Evolutionary conservation across 2,888 invertebrate genomes (phyloP), one percentile per base, ranked within the genome.

Genomic region (Lasioglossum pauxillum): DNA sequence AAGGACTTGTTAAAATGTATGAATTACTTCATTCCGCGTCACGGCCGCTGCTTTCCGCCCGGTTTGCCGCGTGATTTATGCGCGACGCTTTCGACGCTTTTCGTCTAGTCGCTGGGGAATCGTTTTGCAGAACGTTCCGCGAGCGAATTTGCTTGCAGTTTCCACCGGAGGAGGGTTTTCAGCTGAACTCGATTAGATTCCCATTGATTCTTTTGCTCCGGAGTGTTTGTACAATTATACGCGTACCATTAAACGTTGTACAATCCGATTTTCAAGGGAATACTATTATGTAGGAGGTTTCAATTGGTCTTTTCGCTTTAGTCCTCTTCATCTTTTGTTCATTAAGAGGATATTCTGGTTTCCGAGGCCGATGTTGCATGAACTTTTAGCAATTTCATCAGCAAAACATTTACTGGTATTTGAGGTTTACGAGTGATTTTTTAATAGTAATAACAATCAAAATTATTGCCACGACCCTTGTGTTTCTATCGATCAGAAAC

Each of bases 1-100:
- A 41, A 69, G 41, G 41, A 31, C 78, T 71, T 19, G 78, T 78
- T 69, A 78, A 71, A 69, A 78, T 53, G 69, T 78, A 71, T 78
- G 78, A 78, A 71, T 78, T 69, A 49, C 77, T 64, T 44, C 44
- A 38, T 76, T 64, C 27, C 46, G 23, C 69, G 35, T 38, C 44
- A 19, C 8, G 31, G 35, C n/a, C 74, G 31, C 46, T 38, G 27
- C 41, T 23, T 71, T 60, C 46, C 23, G 27, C 23, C 31, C 60
- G 60, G 60, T 72, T 44, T 75, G 5, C 16, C 14, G 41, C 5
- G 31, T 80, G 81, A 81, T 83, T 81, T 72, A 64, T 75, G 60
- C 31, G n/a, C 19, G 41, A 27, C 38, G 80, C 71, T 69, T 75
- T 71, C 60, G 27, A 27, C 60, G 60, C 60, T 60, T 60, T 60